Percentiles rank a stretch among this genome's conserved stretches.
Evolutionary conservation across 2,113 vertebrate species (phyloP).

Genomic region (Riparia riparia): DNA sequence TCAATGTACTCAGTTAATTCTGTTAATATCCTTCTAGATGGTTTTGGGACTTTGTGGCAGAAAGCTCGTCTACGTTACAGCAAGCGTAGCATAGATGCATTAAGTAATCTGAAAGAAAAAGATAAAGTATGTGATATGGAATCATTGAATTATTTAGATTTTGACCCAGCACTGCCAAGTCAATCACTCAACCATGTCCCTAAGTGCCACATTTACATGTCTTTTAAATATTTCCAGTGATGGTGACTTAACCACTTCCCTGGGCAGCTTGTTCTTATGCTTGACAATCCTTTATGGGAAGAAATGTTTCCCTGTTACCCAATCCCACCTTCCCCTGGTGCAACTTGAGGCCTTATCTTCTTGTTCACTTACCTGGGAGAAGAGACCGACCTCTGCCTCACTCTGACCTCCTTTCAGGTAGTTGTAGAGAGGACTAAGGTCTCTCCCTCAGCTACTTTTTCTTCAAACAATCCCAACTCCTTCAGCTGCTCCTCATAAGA

Average conservation of each 20-base stretch:
- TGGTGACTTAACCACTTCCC: not conserved
- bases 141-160: not conserved
- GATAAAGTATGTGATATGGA: not conserved
- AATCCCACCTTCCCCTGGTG: not conserved
- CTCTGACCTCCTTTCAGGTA: not conserved
- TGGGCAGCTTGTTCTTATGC: not conserved
- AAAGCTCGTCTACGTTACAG: rapidly evolving
- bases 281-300: not conserved
- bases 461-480: not conserved
- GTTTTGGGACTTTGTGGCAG: not conserved
- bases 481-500: not conserved
- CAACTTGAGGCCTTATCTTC: not conserved
- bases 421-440: not conserved
- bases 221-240: not conserved
- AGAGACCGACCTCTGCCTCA: rapidly evolving
- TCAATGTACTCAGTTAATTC: not conserved
- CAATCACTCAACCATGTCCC: not conserved
- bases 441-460: not conserved
- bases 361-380: not conserved
- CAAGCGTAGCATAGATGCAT: not conserved
- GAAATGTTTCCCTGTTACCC: not conserved
- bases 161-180: not conserved
- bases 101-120: not conserved
- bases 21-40: not conserved
- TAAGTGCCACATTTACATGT: not conserved